phyloP scores from a whole-genome alignment of 2,888 invertebrate genomes.

The Xestia c-nigrum region DNA sequence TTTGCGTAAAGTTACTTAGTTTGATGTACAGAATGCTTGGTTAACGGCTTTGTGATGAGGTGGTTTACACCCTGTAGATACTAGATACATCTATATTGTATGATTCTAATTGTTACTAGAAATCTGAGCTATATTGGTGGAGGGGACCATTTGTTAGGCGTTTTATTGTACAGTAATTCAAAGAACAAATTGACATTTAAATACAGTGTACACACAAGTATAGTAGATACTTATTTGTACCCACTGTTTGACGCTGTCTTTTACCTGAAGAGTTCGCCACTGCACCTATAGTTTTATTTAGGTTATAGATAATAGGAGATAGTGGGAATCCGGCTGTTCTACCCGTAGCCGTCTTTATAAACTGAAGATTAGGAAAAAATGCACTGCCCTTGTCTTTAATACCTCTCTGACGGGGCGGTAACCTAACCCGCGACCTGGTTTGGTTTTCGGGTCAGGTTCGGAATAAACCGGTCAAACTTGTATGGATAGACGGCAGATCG shows the following conservation, averaged over 20 bases:
- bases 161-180: constrained; percentile 1
- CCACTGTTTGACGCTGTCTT: no score
- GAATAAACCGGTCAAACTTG: neutral
- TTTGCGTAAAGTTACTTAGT: no score
- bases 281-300: neutral
- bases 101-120: neutral
- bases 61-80: no score
- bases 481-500: neutral
- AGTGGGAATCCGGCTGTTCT: neutral
- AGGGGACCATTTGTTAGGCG: neutral
- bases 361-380: neutral
- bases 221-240: no score
- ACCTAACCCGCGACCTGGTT: no score
- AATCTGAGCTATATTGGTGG: neutral
- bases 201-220: neutral
- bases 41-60: no score
- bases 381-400: neutral
- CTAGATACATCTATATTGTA: no score
- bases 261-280: neutral
- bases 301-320: no score
- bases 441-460: no score
- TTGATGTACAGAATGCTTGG: no score
- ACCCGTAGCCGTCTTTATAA: neutral
- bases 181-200: neutral
- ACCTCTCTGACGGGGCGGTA: neutral